phyloP scores from a whole-genome alignment of 2,797 vertebrate genomes.

The Argyrosomus regius region DNA sequence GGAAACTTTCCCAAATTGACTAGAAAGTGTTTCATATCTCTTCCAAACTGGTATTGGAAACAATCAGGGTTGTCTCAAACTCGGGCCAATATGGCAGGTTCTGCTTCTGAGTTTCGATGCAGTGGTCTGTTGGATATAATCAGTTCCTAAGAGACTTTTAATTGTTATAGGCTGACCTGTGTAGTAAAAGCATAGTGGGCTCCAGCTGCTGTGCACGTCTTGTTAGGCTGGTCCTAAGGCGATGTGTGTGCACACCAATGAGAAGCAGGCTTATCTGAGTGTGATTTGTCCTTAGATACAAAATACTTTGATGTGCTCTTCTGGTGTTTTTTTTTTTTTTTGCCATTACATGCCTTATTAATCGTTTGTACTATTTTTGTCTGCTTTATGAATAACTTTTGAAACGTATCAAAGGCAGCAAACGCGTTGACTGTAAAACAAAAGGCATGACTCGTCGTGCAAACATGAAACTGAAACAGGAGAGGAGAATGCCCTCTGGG shows the following conservation, averaged over 20 bases:
- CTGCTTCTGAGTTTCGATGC: not conserved
- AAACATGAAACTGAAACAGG: slow-evolving; percentile 51
- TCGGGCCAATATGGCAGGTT: not conserved
- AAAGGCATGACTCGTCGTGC: slow-evolving; percentile 37
- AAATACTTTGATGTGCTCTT: slow-evolving; percentile 64
- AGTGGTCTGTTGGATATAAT: slow-evolving; percentile 12
- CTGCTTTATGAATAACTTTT: slow-evolving; percentile 56
- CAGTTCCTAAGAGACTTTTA: slow-evolving; percentile 13
- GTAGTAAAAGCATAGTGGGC: not conserved
- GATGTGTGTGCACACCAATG: not conserved
- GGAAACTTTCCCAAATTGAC: not conserved
- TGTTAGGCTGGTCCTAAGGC: slow-evolving; percentile 44
- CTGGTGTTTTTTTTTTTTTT: slow-evolving; percentile 7
- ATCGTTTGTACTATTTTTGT: slow-evolving; percentile 53
- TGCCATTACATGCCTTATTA: slow-evolving; percentile 47
- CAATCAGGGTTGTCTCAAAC: not conserved
- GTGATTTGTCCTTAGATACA: slow-evolving; percentile 50
- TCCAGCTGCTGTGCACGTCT: slow-evolving; percentile 17
- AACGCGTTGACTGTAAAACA: slow-evolving; percentile 51
- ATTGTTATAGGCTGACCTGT: slow-evolving; percentile 22
- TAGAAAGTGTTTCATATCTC: not conserved
- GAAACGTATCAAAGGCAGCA: slow-evolving; percentile 59
- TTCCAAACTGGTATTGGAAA: not conserved
- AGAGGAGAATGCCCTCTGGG: slow-evolving; percentile 59
- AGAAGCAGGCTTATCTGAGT: slow-evolving; percentile 33